Percentiles rank a stretch among this genome's conserved stretches.
phyloP scores from a whole-genome alignment of 1,140 invertebrate species.

The Helicoverpa zea region DNA sequence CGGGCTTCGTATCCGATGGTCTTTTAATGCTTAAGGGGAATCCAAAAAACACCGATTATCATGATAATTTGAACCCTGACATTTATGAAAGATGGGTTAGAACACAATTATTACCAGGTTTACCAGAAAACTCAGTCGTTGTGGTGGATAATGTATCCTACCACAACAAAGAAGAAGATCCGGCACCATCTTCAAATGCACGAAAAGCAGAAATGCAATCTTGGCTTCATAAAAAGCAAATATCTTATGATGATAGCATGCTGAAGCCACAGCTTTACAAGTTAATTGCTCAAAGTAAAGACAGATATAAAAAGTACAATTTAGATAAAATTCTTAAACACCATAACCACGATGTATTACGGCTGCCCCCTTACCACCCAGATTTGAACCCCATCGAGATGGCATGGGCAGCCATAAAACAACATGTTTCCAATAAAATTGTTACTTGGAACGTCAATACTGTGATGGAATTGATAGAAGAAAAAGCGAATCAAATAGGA shows the following conservation, averaged over 20 bases:
- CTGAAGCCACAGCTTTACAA: not conserved
- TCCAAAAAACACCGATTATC: constrained; percentile 54
- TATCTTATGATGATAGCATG: not conserved
- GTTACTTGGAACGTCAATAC: too few relatives aligned
- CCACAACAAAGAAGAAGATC: too few relatives aligned
- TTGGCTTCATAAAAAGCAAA: not conserved
- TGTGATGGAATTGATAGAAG: too few relatives aligned
- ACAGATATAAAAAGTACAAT: too few relatives aligned
- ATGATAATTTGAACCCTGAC: constrained; percentile 61
- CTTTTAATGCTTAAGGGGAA: constrained; percentile 50
- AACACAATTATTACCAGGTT: constrained; percentile 45
- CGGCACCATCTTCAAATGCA: too few relatives aligned
- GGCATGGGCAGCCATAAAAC: too few relatives aligned
- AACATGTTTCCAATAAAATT: too few relatives aligned
- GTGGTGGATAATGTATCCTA: not conserved
- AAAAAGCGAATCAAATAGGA: too few relatives aligned
- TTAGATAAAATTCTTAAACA: too few relatives aligned
- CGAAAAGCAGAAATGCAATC: not conserved
- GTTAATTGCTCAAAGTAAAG: not conserved
- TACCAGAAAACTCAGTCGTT: constrained; percentile 30
- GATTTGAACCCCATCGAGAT: too few relatives aligned
- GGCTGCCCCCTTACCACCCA: too few relatives aligned
- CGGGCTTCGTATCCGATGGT: constrained; percentile 12
- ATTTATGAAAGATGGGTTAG: constrained; percentile 60
- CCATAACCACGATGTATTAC: too few relatives aligned